phyloP scores from a whole-genome alignment of 2,113 vertebrate species.

The Albula glossodonta region DNA sequence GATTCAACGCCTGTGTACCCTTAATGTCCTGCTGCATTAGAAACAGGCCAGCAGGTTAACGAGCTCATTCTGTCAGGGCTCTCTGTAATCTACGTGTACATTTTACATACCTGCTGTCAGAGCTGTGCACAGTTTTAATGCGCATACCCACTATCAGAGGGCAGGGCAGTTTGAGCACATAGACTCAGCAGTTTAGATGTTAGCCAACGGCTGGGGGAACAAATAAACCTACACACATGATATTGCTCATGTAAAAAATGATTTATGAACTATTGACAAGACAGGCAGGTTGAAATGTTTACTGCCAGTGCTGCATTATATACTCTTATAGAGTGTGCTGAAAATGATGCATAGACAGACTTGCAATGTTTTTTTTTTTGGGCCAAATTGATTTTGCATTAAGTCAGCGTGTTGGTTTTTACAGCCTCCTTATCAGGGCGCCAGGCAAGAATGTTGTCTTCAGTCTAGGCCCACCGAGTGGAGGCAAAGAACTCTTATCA shows the following conservation, averaged over 20 bases:
- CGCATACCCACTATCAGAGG: background rate
- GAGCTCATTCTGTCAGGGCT: conserved; percentile 44
- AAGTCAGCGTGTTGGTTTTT: conserved; percentile 45
- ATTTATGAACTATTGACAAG: background rate
- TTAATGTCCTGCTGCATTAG: conserved; percentile 9
- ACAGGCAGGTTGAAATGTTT: background rate
- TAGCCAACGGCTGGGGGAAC: background rate
- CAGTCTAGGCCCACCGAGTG: conserved; percentile 24
- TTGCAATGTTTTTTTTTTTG: background rate
- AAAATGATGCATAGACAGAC: background rate
- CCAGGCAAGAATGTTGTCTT: conserved; percentile 20
- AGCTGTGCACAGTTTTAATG: background rate
- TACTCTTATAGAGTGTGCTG: background rate
- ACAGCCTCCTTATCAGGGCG: conserved; percentile 28
- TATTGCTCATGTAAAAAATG: background rate
- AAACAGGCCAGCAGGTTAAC: conserved; percentile 59
- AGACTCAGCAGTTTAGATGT: background rate
- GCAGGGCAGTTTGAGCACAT: no score
- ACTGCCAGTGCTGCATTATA: background rate
- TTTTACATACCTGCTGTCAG: background rate
- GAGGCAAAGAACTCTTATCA: conserved; percentile 31
- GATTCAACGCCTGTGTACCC: background rate
- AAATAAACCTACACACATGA: background rate
- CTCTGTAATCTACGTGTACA: conserved; percentile 1
- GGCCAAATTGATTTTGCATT: conserved; percentile 62